phyloP scores from a whole-genome alignment of 2,113 vertebrate genomes.

The Sceloporus tristichus region DNA sequence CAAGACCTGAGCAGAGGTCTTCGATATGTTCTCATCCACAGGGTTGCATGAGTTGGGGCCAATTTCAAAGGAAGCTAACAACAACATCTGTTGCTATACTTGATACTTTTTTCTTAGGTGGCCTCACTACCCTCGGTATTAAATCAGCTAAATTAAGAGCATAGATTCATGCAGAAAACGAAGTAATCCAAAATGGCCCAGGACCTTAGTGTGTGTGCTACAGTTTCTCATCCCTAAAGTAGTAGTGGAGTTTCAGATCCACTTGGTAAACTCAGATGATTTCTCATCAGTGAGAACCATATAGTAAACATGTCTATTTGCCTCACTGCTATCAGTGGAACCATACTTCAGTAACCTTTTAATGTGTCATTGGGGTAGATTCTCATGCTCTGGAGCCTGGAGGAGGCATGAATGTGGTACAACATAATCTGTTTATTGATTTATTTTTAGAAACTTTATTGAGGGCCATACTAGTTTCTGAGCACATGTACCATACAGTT shows the following conservation, averaged over 20 bases:
- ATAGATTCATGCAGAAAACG: background rate
- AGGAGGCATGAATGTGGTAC: slow-evolving; percentile 1
- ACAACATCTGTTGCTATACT: too few species aligned
- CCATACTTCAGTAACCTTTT: slow-evolving; percentile 1
- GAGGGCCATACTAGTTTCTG: background rate
- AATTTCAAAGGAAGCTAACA: too few species aligned
- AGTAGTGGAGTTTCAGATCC: background rate
- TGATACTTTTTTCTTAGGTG: background rate
- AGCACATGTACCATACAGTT: background rate
- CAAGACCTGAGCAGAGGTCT: too few species aligned
- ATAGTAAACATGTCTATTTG: slow-evolving; percentile 10
- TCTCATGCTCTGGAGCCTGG: background rate
- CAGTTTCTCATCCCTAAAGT: background rate
- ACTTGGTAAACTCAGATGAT: slow-evolving; percentile 4
- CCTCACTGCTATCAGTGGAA: slow-evolving; percentile 1
- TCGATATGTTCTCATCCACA: too few species aligned
- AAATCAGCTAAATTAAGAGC: background rate
- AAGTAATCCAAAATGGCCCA: background rate
- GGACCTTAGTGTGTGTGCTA: background rate
- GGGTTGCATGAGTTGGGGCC: too few species aligned
- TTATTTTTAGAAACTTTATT: slow-evolving; percentile 58
- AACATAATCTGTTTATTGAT: slow-evolving; percentile 19
- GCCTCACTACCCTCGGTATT: background rate
- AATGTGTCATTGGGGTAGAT: slow-evolving; percentile 20
- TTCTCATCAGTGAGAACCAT: slow-evolving; percentile 25